A percentile compares a stretch with the other conserved stretches of the same genome.
phyloP scores from a whole-genome alignment of 2,113 vertebrate species.

The Narcine bancroftii region DNA sequence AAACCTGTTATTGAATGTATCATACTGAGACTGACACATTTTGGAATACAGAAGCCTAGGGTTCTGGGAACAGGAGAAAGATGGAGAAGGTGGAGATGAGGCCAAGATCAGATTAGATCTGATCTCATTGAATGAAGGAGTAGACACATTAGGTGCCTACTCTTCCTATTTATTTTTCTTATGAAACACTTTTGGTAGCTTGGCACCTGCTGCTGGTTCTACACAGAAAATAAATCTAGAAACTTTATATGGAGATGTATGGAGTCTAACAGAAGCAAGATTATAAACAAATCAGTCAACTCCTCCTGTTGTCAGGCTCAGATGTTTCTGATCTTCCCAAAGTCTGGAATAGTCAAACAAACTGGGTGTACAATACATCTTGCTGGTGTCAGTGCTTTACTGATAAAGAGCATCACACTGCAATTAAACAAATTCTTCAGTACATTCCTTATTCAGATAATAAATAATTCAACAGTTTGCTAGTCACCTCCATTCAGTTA shows the following conservation, averaged over 20 bases:
- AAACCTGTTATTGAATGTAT: too few species aligned
- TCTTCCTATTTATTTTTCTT: neutral
- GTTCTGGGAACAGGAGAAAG: too few species aligned
- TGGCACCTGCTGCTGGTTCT: neutral
- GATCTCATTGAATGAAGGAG: too few species aligned
- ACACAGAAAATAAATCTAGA: neutral
- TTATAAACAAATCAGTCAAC: slow-evolving; percentile 18
- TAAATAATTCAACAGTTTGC: neutral
- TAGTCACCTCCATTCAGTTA: slow-evolving; percentile 34
- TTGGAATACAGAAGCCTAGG: too few species aligned
- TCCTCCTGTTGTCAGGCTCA: neutral
- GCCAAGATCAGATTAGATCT: too few species aligned
- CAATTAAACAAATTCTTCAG: neutral
- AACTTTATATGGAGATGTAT: neutral
- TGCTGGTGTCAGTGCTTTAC: neutral
- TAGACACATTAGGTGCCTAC: too few species aligned
- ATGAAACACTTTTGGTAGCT: too few species aligned
- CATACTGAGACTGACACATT: too few species aligned
- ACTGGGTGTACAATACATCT: slow-evolving; percentile 3
- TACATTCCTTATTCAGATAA: neutral
- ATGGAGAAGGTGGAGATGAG: too few species aligned
- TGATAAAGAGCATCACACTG: slow-evolving; percentile 22
- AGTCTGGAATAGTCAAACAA: neutral
- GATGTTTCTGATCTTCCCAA: neutral
- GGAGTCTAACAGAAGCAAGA: slow-evolving; percentile 15